phyloP scores from a whole-genome alignment of 2,888 invertebrate species.

The Brenthis daphne region DNA sequence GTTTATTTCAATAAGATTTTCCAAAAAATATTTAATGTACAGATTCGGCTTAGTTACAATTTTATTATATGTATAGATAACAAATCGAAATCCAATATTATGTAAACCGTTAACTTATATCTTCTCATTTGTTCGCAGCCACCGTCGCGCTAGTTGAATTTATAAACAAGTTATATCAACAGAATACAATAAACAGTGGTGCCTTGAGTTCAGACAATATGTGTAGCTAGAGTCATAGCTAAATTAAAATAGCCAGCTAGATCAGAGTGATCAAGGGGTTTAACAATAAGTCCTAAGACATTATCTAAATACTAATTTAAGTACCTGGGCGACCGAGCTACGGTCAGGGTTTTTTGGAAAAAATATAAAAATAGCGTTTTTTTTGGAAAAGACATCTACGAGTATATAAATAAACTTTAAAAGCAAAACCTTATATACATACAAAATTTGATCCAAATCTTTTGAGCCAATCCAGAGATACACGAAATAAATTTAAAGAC shows the following conservation, averaged over 20 bases:
- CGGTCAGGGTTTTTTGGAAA: too few relatives aligned
- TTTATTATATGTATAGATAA: neutral
- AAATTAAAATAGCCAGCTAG: neutral
- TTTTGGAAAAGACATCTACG: too few relatives aligned
- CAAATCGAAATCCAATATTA: neutral
- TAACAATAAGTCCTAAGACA: neutral
- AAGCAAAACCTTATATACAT: too few relatives aligned
- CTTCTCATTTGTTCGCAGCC: slow-evolving; percentile 5
- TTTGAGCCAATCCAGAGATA: too few relatives aligned
- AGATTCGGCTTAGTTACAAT: neutral
- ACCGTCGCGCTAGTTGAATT: slow-evolving; percentile 18
- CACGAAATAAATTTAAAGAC: too few relatives aligned
- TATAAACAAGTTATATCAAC: slow-evolving; percentile 23
- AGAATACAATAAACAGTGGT: slow-evolving; percentile 17
- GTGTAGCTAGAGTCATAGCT: neutral
- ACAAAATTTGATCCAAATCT: too few relatives aligned
- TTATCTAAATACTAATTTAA: too few relatives aligned
- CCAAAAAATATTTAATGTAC: too few relatives aligned
- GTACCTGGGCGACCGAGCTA: too few relatives aligned
- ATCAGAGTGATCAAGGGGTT: neutral
- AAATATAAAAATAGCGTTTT: too few relatives aligned
- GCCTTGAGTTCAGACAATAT: slow-evolving; percentile 19
- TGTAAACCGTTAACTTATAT: slow-evolving; percentile 2
- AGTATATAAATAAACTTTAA: too few relatives aligned
- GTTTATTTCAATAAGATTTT: too few relatives aligned